phyloP scores from a whole-genome alignment of 2,797 vertebrate species.

The Poeciliopsis gracilis region DNA sequence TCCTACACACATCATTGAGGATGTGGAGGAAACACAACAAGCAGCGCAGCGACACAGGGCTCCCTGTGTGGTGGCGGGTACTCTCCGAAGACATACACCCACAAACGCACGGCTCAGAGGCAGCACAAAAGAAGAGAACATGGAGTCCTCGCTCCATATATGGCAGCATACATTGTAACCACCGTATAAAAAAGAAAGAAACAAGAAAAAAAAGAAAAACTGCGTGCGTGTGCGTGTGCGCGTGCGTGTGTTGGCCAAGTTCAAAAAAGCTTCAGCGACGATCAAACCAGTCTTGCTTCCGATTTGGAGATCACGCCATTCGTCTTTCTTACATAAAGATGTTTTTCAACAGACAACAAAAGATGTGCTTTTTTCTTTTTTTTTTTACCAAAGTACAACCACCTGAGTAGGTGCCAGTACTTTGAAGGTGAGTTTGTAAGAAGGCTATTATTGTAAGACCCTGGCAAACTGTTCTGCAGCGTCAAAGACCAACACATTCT shows the following conservation, averaged over 20 bases:
- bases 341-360: conserved; percentile 1
- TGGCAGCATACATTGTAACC: background rate
- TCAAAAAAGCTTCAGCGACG: background rate
- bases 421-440: background rate
- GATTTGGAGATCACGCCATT: background rate
- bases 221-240: too few species aligned
- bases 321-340: background rate
- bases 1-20: conserved; percentile 46
- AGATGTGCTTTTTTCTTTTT: background rate
- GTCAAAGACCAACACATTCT: background rate
- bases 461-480: background rate
- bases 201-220: background rate
- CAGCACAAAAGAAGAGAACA: conserved; percentile 5
- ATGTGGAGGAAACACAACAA: conserved; percentile 50
- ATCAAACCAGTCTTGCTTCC: background rate
- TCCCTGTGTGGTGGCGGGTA: conserved; percentile 54
- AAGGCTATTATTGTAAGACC: background rate
- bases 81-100: conserved; percentile 49
- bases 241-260: background rate
- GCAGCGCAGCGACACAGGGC: conserved; percentile 61
- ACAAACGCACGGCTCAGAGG: conserved; percentile 10
- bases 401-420: background rate
- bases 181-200: background rate
- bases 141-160: background rate
- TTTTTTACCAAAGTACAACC: background rate